phyloP scores from a whole-genome alignment of 2,888 invertebrate genomes.

The Polietes domitor region DNA sequence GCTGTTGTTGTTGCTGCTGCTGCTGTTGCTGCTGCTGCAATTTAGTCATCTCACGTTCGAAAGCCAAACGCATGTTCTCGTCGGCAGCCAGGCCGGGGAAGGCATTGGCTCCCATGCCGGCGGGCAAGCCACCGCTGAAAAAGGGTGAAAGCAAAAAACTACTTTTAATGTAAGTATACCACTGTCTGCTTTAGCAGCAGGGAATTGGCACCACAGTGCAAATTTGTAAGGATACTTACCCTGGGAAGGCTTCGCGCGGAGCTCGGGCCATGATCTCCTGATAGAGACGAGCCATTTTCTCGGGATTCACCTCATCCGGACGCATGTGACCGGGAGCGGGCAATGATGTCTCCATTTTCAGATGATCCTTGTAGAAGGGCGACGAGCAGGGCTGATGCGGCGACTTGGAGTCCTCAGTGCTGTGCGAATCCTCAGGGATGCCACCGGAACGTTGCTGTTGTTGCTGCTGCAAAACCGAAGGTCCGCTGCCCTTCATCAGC shows the following conservation, averaged over 20 bases:
- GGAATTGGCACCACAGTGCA: neutral
- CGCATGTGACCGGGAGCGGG: slow-evolving; percentile 75
- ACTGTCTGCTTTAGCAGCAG: neutral
- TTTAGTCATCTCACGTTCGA: slow-evolving; percentile 95
- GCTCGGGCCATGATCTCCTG: slow-evolving; percentile 95
- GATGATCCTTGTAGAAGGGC: slow-evolving; percentile 90
- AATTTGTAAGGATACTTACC: slow-evolving; percentile 82
- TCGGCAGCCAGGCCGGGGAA: slow-evolving; percentile 82
- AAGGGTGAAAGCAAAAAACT: slow-evolving; percentile 92
- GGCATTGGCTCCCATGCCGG: slow-evolving; percentile 71
- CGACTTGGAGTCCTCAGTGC: slow-evolving; percentile 91
- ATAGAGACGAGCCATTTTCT: slow-evolving; percentile 96
- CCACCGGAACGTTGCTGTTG: slow-evolving; percentile 80
- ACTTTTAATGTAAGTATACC: slow-evolving; percentile 68
- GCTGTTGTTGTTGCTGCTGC: slow-evolving; percentile 82
- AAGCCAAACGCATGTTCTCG: slow-evolving; percentile 93
- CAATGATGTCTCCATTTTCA: slow-evolving; percentile 68
- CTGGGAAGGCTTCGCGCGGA: slow-evolving; percentile 89
- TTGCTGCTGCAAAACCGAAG: slow-evolving; percentile 75
- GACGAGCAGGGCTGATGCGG: slow-evolving; percentile 91
- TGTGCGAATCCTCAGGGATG: slow-evolving; percentile 87
- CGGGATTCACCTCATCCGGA: slow-evolving; percentile 92
- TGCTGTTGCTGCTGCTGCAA: slow-evolving; percentile 84
- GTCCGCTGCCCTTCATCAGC: slow-evolving; percentile 86
- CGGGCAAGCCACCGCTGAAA: slow-evolving; percentile 84